These are phyloP conservation scores for Chascanopsetta lugubris DNA, from an alignment of 2,113 vertebrate species.

Conservation along the genomic window DNA sequence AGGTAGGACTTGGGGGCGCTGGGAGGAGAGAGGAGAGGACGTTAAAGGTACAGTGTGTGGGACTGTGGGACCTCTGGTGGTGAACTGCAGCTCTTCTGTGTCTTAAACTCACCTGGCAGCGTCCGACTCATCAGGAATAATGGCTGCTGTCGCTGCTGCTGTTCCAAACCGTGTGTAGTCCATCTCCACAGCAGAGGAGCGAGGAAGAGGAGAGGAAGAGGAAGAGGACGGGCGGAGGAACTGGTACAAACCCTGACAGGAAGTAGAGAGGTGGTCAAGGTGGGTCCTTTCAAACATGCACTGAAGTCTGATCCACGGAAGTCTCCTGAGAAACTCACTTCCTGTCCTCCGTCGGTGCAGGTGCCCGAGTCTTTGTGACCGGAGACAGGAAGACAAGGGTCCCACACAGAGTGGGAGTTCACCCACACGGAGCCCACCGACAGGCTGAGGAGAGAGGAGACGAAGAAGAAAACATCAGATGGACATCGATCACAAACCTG, in stretches of 20 bases:
- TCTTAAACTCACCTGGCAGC: conserved; percentile 68
- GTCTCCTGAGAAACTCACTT: conserved; percentile 72
- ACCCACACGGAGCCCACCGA: conserved; percentile 86
- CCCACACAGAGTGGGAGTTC: conserved; percentile 84
- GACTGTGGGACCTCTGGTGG: neutral
- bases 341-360: conserved; percentile 85
- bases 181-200: conserved; percentile 53
- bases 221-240: conserved; percentile 75
- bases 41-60: neutral
- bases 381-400: conserved; percentile 83
- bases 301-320: no score
- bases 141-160: conserved; percentile 24
- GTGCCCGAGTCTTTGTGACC: conserved; percentile 86
- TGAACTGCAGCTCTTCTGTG: neutral
- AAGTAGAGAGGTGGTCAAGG: neutral
- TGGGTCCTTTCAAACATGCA: no score
- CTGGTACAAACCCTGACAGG: conserved; percentile 85
- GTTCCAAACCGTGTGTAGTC: conserved; percentile 82
- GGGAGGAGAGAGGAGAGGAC: neutral
- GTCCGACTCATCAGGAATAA: conserved; percentile 64
- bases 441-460: conserved; percentile 73
- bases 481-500: neutral
- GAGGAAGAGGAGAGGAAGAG: conserved; percentile 27
- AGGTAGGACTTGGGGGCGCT: conserved; percentile 81
- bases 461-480: neutral